Evolutionary conservation across 2,888 invertebrate species (phyloP), one percentile per base, ranked within the genome.

Genomic region (Cephonodes hylas): DNA sequence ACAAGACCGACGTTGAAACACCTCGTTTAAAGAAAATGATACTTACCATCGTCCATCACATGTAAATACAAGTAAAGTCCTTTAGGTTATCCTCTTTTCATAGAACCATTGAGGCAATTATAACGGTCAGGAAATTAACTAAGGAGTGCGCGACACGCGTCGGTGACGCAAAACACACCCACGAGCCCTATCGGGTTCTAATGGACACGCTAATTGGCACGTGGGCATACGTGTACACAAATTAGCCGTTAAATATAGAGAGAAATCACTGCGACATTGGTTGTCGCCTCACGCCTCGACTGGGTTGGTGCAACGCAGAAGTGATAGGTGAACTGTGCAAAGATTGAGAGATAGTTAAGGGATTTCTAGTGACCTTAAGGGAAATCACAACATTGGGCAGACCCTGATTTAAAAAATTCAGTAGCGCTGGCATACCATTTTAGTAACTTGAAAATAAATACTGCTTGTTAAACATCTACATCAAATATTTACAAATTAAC

Each of bases 151-250:
- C 31, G 27, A 18, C 53, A 53, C 53, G 31, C 27, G 31, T 42
- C 4, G 42, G 27, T 61, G 61, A 60, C 64, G 62, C 23, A 44
- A 63, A 66, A 66, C 61, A 64, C 66, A 64, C 70, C 72, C 70
- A 64, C 70, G 65, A 68, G 61, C 63, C 68, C 66, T 79, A 79
- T 79, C 76, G 63, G 58, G 72, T 80, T 78, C 80, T 79, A 80
- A 80, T 80, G 74, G 77, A 70, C 23, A 25, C 25, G 31, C 62
- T 62, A 62, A 62, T 62, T 59, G 48, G 42, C 42, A 22, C 31
- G 15, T 53, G 42, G 62, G 42, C 42, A 42, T 53, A 10, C 44
- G 42, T 67, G 68, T 64, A 66, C 64, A 66, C 70, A 65, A 67
- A 70, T 72, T 64, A 59, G 34, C 59, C 65, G 63, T 62, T 64